A percentile compares a stretch with the other conserved stretches of the same genome.
Conservation (phyloP, 2,888 invertebrate genomes). For the Zygothrica quintamaculata region DNA sequence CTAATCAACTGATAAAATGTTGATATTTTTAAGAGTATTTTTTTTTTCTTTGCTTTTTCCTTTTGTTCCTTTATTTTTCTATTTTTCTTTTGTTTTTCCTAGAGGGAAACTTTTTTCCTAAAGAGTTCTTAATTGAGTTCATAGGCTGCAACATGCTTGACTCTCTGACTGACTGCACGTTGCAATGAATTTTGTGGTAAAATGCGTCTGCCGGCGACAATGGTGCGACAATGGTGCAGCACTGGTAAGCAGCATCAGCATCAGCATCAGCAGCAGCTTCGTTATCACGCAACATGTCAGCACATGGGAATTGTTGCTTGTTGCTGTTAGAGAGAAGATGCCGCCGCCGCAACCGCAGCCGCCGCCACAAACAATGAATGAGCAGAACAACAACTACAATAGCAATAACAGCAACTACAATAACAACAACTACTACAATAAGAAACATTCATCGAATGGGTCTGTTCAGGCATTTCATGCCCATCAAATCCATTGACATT, state of each 20-base stretch:
- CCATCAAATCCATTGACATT: slow-evolving; percentile 80
- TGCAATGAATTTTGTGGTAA: slow-evolving; percentile 32
- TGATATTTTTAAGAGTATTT: neutral
- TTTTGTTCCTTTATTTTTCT: neutral
- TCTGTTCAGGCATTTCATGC: slow-evolving; percentile 69
- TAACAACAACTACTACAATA: slow-evolving; percentile 26
- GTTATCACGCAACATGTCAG: slow-evolving; percentile 78
- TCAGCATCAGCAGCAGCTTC: slow-evolving; percentile 59
- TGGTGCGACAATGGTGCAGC: too few relatives aligned
- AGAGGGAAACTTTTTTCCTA: neutral
- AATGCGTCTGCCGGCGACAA: slow-evolving; percentile 53
- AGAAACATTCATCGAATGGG: slow-evolving; percentile 13
- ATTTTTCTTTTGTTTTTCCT: slow-evolving; percentile 6
- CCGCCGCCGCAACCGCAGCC: slow-evolving; percentile 61
- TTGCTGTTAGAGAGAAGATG: slow-evolving; percentile 39
- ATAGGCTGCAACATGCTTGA: slow-evolving; percentile 30
- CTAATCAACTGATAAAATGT: slow-evolving; percentile 26
- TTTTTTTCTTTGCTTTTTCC: neutral
- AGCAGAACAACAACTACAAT: slow-evolving; percentile 36
- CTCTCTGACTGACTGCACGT: slow-evolving; percentile 48
- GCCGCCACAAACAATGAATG: slow-evolving; percentile 70
- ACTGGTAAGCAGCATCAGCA: too few relatives aligned
- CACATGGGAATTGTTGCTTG: slow-evolving; percentile 78
- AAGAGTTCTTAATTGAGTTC: slow-evolving; percentile 65
- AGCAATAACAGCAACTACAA: slow-evolving; percentile 6